Evolutionary conservation across 2,797 vertebrate genomes (phyloP), one percentile per base, ranked within the genome.

Genomic region (Todus mexicanus): DNA sequence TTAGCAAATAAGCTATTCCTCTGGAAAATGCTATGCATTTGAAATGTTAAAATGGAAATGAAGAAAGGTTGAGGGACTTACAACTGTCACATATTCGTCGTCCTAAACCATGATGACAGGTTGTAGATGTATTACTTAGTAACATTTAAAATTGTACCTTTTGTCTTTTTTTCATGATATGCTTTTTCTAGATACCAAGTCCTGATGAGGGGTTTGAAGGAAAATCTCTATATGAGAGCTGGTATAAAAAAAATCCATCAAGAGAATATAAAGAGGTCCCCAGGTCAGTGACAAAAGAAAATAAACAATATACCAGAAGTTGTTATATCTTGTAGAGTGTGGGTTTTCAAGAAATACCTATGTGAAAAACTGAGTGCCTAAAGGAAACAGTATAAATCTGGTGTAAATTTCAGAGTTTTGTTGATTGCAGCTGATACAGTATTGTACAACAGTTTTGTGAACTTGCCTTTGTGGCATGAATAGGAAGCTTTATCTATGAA

Each of bases 151-250:
- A 77, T 33, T 64, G 7, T 73, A 57, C 31, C 10, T 40, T 76
- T 82, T 76, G 25, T 78, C 47, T 60, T 87, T 84, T 74, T 42
- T 68, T 51, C 61, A 31, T 22, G 42, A 56, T 65, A 20, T 40
- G 6, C 33, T 45, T 79, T 92, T 50, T 69, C 29, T 87, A 99
- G 99, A 98, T 99, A 87, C 85, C 89, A 81, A 99, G 99, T 91
- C 99, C 99, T 29, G 99, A 99, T 91, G 98, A 98, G 40, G 99
- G 97, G 11, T 99, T 99, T 95, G 98, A 99, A 95, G 98, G 98
- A 43, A 96, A 98, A 94, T 98, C 98, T 95, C 97, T 99, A 35
- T 99, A 98, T 83, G 98, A 99, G 61, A 99, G 98, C 90, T 99
- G 99, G 99, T 98, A 98, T 85, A 96, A 98, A 90, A 98, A 98